Evolutionary conservation across 2,113 vertebrate species (phyloP).

Genomic region (Motacilla tschutschensis): DNA sequence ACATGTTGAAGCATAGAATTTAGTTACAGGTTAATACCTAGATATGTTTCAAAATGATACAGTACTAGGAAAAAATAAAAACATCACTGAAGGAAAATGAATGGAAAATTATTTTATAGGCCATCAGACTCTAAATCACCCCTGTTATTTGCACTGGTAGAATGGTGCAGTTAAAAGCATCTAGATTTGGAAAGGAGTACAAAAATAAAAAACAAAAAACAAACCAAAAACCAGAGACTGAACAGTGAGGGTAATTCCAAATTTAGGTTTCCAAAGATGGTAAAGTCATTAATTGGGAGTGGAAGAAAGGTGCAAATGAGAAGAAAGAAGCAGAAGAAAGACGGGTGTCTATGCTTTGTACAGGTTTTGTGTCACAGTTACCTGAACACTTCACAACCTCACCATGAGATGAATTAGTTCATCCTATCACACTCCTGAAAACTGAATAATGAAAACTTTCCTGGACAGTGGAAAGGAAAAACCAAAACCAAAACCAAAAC

Average conservation of each 20-base stretch:
- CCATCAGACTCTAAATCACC: not conserved
- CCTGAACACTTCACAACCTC: not conserved
- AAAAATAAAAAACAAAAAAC: not conserved
- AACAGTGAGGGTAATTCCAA: not conserved
- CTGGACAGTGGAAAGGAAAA: not conserved
- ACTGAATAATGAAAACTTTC: not conserved
- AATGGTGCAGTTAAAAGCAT: not conserved
- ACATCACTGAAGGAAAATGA: not conserved
- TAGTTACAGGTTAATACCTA: not conserved
- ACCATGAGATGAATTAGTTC: not conserved
- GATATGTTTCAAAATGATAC: not conserved
- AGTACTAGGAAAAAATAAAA: not conserved
- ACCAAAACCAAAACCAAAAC: not conserved
- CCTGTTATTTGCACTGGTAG: not conserved
- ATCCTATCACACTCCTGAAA: not conserved
- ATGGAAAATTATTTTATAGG: not conserved
- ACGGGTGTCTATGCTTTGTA: not conserved
- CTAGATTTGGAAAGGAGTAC: not conserved
- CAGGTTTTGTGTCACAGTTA: not conserved
- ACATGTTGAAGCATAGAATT: not conserved
- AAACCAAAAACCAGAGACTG: not conserved
- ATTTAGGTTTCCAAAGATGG: not conserved
- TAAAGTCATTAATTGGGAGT: not conserved
- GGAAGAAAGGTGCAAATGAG: not conserved
- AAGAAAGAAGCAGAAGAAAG: not conserved